These are phyloP conservation scores for Apoderus coryli DNA, from an alignment of 2,888 invertebrate species.

Conservation along the genomic window DNA sequence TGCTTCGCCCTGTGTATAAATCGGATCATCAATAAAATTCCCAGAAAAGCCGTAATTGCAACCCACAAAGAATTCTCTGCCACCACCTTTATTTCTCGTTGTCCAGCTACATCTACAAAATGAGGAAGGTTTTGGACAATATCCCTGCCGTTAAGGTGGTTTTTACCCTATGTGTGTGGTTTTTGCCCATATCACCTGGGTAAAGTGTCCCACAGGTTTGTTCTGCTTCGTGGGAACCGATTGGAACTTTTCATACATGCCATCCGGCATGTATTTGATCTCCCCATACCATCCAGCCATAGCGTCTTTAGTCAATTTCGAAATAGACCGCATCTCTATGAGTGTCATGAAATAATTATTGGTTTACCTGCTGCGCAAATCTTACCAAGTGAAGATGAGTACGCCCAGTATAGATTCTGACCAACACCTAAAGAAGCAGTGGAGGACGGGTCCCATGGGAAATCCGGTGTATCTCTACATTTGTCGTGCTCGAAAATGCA, in stretches of 20 bases:
- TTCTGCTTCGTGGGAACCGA: too few species aligned
- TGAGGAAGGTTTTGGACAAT: neutral
- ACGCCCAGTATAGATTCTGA: too few species aligned
- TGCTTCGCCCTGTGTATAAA: constrained; percentile 8
- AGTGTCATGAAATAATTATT: too few species aligned
- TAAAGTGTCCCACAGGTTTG: constrained; percentile 6
- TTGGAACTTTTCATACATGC: constrained; percentile 7
- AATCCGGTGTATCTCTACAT: constrained; percentile 9
- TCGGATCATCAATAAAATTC: constrained; percentile 9
- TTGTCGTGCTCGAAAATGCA: constrained; percentile 9
- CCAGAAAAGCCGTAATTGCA: constrained; percentile 11
- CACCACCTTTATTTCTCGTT: neutral
- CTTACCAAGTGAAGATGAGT: too few species aligned
- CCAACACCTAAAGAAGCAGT: too few species aligned
- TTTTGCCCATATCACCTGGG: constrained; percentile 12
- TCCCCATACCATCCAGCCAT: constrained; percentile 9
- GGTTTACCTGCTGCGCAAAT: too few species aligned
- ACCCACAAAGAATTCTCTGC: constrained; percentile 8
- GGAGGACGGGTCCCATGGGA: too few species aligned
- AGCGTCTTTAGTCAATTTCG: too few species aligned
- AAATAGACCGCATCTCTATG: too few species aligned
- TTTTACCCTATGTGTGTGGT: constrained; percentile 10
- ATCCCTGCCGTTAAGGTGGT: neutral
- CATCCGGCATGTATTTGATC: constrained; percentile 1
- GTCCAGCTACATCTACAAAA: constrained; percentile 9